Base-by-base conservation (phyloP, 92 coral and sea anemone genomes). In the Porites rus region DNA sequence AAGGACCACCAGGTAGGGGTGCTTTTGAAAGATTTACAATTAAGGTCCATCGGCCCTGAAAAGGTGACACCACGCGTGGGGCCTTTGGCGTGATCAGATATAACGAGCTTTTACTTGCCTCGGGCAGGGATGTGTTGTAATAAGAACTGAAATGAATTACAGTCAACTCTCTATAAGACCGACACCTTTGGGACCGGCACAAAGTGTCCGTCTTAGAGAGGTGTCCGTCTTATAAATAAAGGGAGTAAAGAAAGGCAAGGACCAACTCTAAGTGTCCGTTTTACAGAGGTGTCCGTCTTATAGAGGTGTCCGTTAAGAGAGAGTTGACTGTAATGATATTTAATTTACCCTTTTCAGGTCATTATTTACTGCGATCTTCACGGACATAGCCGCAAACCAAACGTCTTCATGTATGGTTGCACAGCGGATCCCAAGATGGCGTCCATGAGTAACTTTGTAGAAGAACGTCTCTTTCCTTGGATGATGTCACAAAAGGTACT, bases 361-460 rank as follows among this genome's bases (percentile, higher is more conserved):
- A 96, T 96, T 74, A 95, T 97, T n/a, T 97, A 97, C 86, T 97
- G 99, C 72, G 99, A 97, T 82, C 86, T 97, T 0, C 99, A 97
- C 75, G 99, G 99, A 17, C 99, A 97, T 82, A 97, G 99, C 38
- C 96, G 99, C 6, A 97, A 97, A 69, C 99, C 99, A 7, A 97
- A 97, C 51, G 98, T 97, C 69, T 97, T 97, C 82, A 97, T 97
- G 99, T 97, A 97, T 75, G 99, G 99, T 9, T 97, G 99, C 88
- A 97, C 99, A 14, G 94, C 97, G 13, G 98, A 97, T 51, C 94
- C 88, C 54, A 88, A 88, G 22, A 88, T 94, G 91, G 88, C 77
- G 46, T 93, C 99, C 38, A 91, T 92, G 78, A 86, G 92, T 51
- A 88, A 90, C 76, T 95, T 97, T 75, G 84, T 97, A 69, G 95